A percentile compares a stretch with the other conserved stretches of the same genome.
phyloP scores from a whole-genome alignment of 2,888 invertebrate genomes.

The Noctua fimbriata region DNA sequence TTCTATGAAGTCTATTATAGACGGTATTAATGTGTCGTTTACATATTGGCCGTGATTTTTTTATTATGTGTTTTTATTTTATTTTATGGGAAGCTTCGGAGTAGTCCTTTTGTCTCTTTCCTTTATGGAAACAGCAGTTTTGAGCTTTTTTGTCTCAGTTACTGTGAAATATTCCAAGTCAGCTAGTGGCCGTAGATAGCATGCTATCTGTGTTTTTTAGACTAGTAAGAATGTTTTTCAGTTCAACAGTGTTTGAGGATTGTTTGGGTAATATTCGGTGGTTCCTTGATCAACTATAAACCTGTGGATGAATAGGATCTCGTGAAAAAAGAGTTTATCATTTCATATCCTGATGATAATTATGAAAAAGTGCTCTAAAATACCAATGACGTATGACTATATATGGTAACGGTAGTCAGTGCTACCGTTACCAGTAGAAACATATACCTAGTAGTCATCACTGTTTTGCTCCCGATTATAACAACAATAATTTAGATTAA shows the following conservation, averaged over 20 bases:
- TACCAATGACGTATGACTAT: not conserved
- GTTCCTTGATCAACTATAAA: not conserved
- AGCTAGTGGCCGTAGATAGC: not conserved
- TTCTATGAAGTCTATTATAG: slow-evolving; percentile 68
- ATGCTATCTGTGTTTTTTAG: not conserved
- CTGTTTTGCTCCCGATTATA: not conserved
- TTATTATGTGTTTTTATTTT: not conserved
- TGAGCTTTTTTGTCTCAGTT: not conserved
- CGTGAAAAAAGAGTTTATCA: not conserved
- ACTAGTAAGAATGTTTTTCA: not conserved
- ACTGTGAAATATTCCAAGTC: not conserved
- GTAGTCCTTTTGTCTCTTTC: not conserved
- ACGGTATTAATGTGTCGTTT: slow-evolving; percentile 27
- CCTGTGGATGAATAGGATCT: not conserved
- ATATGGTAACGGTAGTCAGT: too few species aligned
- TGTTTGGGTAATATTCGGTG: not conserved
- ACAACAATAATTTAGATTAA: slow-evolving; percentile 23
- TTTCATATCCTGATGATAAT: not conserved
- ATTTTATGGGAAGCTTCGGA: not conserved
- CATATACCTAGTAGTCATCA: not conserved
- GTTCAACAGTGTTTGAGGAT: not conserved
- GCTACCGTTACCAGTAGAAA: too few species aligned
- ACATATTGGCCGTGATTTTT: slow-evolving; percentile 27
- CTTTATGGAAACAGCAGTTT: not conserved
- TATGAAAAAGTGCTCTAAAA: not conserved